A percentile compares a stretch with the other conserved stretches of the same genome.
Conservation (phyloP, 1,140 invertebrate genomes). For the Nomia melanderi region DNA sequence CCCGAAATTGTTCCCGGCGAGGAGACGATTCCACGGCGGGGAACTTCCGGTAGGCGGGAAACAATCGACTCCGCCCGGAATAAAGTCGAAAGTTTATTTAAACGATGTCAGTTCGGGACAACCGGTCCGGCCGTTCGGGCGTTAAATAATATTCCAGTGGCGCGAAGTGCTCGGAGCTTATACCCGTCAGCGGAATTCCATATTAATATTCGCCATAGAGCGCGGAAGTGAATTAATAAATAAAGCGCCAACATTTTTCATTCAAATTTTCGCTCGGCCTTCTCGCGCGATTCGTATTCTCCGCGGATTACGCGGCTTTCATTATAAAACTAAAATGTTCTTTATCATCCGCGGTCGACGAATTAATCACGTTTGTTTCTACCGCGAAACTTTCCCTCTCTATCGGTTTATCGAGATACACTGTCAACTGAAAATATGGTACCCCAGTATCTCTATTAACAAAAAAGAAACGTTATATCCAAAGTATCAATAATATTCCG, state of each 20-base stretch:
- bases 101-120: constrained; percentile 12
- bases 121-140: background rate
- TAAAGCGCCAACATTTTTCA: constrained; percentile 10
- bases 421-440: too few species aligned
- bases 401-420: background rate
- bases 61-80: constrained; percentile 31
- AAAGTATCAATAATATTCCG: too few species aligned
- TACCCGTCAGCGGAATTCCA: constrained; percentile 1
- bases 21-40: constrained; percentile 19
- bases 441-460: too few species aligned
- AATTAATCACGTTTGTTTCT: constrained; percentile 15
- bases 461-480: too few species aligned
- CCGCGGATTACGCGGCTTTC: background rate
- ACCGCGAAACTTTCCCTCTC: constrained; percentile 3
- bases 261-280: constrained; percentile 19
- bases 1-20: constrained; percentile 47
- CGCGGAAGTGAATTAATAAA: constrained; percentile 23
- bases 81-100: constrained; percentile 46
- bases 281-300: background rate
- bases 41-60: background rate
- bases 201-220: constrained; percentile 28
- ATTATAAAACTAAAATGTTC: constrained; percentile 16
- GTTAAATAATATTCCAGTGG: constrained; percentile 34
- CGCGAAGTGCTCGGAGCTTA: constrained; percentile 17
- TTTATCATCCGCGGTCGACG: background rate